A percentile compares a stretch with the other conserved stretches of the same genome.
Conservation (phyloP, 2,113 vertebrate genomes). For the Centropristis striata region DNA sequence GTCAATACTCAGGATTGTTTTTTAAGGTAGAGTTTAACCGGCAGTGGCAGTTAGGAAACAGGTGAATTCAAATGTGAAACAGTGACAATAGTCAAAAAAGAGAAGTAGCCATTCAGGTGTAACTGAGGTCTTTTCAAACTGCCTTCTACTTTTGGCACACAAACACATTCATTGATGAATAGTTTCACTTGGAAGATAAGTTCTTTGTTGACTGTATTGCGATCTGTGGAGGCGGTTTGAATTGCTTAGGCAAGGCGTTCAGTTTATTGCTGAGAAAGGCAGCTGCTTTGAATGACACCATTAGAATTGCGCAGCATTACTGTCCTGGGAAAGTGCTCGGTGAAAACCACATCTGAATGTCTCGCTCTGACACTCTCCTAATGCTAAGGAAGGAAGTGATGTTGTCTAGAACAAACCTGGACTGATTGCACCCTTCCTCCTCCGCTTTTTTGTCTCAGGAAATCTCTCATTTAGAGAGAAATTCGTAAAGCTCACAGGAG, state of each 20-base stretch:
- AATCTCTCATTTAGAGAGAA: conserved; percentile 73
- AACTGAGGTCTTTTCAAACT: conserved; percentile 64
- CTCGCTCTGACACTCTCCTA: conserved; percentile 73
- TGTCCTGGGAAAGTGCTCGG: conserved; percentile 80
- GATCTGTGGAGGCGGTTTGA: conserved; percentile 74
- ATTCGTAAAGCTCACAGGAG: conserved; percentile 68
- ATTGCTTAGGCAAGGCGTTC: conserved; percentile 82
- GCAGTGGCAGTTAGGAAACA: conserved; percentile 57
- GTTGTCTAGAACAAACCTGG: conserved; percentile 83
- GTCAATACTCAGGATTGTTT: conserved; percentile 42
- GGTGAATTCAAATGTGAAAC: conserved; percentile 69
- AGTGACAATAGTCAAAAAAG: conserved; percentile 42
- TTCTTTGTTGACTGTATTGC: conserved; percentile 79
- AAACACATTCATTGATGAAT: conserved; percentile 78
- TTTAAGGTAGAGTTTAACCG: conserved; percentile 34
- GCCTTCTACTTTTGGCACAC: conserved; percentile 55
- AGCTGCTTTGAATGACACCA: conserved; percentile 80
- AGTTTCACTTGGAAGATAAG: conserved; percentile 73
- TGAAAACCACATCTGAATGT: conserved; percentile 80
- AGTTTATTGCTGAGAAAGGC: conserved; percentile 76
- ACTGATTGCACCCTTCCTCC: conserved; percentile 82
- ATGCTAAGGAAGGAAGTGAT: conserved; percentile 81
- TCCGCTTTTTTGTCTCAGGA: conserved; percentile 70
- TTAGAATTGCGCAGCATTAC: conserved; percentile 76
- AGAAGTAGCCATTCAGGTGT: conserved; percentile 74